These are phyloP conservation scores for Hydrozoanthus tunicans DNA, from an alignment of 64 coral and sea anemone species.

Conservation along the genomic window DNA sequence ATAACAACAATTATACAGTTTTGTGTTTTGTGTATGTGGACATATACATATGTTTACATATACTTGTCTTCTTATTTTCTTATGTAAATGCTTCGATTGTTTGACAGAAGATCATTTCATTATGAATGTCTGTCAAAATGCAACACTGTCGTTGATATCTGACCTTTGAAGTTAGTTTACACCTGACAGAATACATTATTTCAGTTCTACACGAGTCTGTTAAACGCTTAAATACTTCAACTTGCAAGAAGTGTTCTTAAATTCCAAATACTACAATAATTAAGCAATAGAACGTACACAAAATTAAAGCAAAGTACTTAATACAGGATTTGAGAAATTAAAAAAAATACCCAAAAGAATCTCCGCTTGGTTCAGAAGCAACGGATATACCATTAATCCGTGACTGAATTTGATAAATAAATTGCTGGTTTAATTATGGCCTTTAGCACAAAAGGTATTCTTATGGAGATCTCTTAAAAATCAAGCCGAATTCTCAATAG, in stretches of 20 bases:
- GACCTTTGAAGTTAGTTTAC: conserved; percentile 6
- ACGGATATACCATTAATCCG: conserved; percentile 5
- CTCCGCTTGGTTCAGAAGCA: not conserved
- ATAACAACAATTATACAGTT: not conserved
- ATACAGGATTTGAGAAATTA: not conserved
- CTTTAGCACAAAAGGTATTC: conserved; percentile 43
- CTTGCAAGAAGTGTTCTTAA: not conserved
- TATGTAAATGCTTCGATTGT: not conserved
- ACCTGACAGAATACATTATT: not conserved
- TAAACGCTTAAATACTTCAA: not conserved
- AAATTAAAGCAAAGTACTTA: not conserved
- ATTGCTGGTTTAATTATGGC: conserved; percentile 44
- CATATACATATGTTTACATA: too few species aligned
- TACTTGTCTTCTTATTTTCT: not conserved
- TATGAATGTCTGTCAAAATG: too few species aligned
- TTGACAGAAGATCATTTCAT: not conserved
- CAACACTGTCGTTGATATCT: not conserved
- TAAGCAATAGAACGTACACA: not conserved
- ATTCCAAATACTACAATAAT: not conserved
- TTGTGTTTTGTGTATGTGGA: too few species aligned
- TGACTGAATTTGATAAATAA: conserved; percentile 49
- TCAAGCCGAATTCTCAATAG: conserved; percentile 30
- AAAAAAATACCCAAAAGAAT: not conserved
- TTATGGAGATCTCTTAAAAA: not conserved
- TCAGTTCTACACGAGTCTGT: conserved; percentile 7